These are phyloP conservation scores for Limnephilus auricula DNA, from an alignment of 2,888 invertebrate species.

Conservation along the genomic window DNA sequence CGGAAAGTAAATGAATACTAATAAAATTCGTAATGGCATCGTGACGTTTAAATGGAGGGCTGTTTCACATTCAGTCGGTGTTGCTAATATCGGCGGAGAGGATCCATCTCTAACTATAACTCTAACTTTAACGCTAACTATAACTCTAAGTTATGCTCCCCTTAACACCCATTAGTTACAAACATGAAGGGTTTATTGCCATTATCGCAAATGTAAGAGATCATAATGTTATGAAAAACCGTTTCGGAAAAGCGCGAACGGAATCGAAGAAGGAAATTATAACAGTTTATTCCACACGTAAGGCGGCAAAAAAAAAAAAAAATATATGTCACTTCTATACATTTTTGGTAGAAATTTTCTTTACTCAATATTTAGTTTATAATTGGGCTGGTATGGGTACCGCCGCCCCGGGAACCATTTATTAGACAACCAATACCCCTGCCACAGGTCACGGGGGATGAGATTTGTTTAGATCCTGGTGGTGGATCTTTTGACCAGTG, in stretches of 20 bases:
- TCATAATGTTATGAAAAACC: not conserved
- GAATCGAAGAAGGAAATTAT: not conserved
- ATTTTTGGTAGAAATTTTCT: too few species aligned
- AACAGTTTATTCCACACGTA: too few species aligned
- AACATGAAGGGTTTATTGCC: not conserved
- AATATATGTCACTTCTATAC: too few species aligned
- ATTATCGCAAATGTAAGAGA: not conserved
- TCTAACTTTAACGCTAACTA: not conserved
- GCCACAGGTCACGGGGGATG: too few species aligned
- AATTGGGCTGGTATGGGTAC: too few species aligned
- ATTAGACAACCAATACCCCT: too few species aligned
- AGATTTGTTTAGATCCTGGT: too few species aligned
- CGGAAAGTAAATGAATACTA: not conserved
- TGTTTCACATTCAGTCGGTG: not conserved
- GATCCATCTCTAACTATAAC: not conserved
- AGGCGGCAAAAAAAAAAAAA: too few species aligned
- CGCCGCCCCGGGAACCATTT: too few species aligned
- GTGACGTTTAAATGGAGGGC: not conserved
- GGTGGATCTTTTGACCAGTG: too few species aligned
- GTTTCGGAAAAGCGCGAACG: not conserved
- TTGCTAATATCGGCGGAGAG: not conserved
- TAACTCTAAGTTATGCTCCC: not conserved
- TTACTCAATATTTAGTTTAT: too few species aligned
- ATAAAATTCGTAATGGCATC: not conserved
- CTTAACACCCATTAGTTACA: not conserved